phyloP scores from a whole-genome alignment of 2,797 vertebrate genomes.

The Xiphophorus birchmanni region DNA sequence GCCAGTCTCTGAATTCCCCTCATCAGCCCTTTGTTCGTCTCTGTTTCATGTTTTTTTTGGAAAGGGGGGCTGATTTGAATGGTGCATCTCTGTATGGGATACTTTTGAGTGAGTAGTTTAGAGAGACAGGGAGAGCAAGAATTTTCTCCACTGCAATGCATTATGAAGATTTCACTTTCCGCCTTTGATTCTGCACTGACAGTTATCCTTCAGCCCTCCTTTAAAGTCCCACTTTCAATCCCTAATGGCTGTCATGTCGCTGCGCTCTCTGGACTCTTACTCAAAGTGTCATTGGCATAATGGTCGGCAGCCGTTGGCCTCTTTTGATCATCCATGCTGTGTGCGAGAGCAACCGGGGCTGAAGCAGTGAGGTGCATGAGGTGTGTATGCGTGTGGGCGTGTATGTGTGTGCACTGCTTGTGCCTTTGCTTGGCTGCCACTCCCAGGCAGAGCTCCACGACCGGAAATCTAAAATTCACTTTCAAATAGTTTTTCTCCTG shows the following conservation, averaged over 20 bases:
- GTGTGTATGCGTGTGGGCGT: constrained; percentile 34
- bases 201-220: constrained; percentile 87
- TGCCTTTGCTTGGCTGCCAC: constrained; percentile 71
- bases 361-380: constrained; percentile 76
- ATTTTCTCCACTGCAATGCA: constrained; percentile 72
- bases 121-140: constrained; percentile 67
- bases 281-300: constrained; percentile 90
- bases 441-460: constrained; percentile 79
- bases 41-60: constrained; percentile 73
- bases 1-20: constrained; percentile 77
- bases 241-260: constrained; percentile 90
- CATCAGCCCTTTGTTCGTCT: constrained; percentile 75
- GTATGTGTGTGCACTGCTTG: constrained; percentile 42
- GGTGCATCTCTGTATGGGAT: constrained; percentile 77
- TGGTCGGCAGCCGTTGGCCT: constrained; percentile 85
- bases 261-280: constrained; percentile 86
- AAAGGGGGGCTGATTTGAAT: constrained; percentile 47
- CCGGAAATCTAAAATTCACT: constrained; percentile 89
- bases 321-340: constrained; percentile 88
- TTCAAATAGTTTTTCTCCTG: constrained; percentile 84
- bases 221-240: constrained; percentile 88
- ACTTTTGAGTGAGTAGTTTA: constrained; percentile 74
- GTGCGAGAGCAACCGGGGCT: constrained; percentile 75
- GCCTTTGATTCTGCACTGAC: constrained; percentile 86
- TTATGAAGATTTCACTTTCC: constrained; percentile 88